These are phyloP conservation scores for Mus spretus DNA, from an alignment of 2,797 vertebrate genomes.

Conservation along the genomic window DNA sequence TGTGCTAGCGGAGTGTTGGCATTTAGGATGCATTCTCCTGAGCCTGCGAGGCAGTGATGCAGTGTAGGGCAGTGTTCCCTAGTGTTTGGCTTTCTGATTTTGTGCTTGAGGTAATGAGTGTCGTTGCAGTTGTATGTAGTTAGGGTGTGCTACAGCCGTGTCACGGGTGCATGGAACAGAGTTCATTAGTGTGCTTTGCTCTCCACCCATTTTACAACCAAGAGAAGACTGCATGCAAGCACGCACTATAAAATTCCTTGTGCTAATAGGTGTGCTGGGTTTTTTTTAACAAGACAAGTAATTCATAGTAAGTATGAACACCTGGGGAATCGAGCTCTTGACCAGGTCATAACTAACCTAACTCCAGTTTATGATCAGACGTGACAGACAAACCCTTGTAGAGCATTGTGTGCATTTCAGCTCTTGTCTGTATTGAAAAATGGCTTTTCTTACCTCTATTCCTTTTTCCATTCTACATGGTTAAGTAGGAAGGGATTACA, in stretches of 20 bases:
- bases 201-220: neutral
- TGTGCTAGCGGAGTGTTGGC: neutral
- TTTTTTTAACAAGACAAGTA: neutral
- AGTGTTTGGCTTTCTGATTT: neutral
- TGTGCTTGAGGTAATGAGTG: neutral
- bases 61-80: neutral
- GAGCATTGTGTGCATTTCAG: neutral
- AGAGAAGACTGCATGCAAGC: conserved; percentile 16
- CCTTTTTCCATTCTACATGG: neutral
- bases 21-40: neutral
- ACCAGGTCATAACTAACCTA: neutral
- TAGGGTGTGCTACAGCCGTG: neutral
- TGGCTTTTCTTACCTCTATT: conserved; percentile 30
- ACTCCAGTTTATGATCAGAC: neutral
- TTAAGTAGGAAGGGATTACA: neutral
- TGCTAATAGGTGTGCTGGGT: neutral
- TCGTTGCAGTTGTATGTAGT: neutral
- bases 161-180: neutral
- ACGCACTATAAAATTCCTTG: neutral
- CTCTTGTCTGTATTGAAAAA: neutral
- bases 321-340: neutral
- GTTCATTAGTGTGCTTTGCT: neutral
- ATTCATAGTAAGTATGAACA: conserved; percentile 18
- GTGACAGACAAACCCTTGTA: neutral
- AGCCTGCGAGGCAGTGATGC: neutral